Base-by-base conservation (phyloP, 2,888 invertebrate genomes). In the Rambutsinella grinnellia region DNA sequence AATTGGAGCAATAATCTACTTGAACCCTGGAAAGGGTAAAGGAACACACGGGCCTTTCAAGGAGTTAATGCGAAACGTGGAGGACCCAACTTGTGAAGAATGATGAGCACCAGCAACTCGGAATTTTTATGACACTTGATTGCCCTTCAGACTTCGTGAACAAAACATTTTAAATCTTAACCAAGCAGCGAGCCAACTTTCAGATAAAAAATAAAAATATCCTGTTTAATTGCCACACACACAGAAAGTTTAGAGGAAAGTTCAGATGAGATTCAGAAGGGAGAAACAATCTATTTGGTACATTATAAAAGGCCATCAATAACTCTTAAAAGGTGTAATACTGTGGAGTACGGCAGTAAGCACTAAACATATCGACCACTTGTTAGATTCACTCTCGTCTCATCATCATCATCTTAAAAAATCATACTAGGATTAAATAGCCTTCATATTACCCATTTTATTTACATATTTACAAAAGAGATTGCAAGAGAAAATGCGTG, bases 111-210 rank as follows among this genome's bases (percentile, higher is more conserved):
- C 49, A 63, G 51, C 44, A 69, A 54, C 66, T 61, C 63, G 72
- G 79, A 76, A 79, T 76, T 76, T 79, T 79, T 79, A 79, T 79
- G 76, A 60, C 72, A 67, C 57, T 78, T 63, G 69, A 78, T 78
- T 78, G 78, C 78, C 63, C 60, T 66, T 78, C 78, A 63, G 51
- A 47, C 53, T 2, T 46, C 3, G 17, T 15, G 10, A 44, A 44
- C 8, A 44, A 44, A 44, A 8, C 44, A 8, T 44, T 44, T 13
- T 8, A 10, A 13, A 44, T 54, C 56, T 46, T 66, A 26, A 66
- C 53, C 44, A 54, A 54, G 51, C 47, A n/a, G n/a, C 8, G 28
- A n/a, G 24, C 13, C 26, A n/a, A 47, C n/a, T 6, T 28, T 27
- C 49, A 28, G 51, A 27, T 19, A 17, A 3, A 51, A 49, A 63